Evolutionary conservation across 2,888 invertebrate species (phyloP).

Genomic region (Tetragonisca angustula): DNA sequence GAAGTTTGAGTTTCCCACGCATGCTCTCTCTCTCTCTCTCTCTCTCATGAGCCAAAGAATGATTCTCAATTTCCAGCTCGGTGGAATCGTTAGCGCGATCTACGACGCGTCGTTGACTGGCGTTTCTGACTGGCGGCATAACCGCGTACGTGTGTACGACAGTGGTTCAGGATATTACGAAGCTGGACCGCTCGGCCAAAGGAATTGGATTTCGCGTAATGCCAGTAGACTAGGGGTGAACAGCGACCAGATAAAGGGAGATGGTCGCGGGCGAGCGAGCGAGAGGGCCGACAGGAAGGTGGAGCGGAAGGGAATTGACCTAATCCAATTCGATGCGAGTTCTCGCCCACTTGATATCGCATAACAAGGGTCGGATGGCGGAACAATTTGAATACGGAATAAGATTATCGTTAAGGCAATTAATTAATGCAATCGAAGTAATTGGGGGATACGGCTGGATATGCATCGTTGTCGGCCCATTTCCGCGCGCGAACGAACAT

Average conservation of each 20-base stretch:
- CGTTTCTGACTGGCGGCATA: constrained; percentile 40
- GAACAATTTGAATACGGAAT: constrained; percentile 73
- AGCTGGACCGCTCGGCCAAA: constrained; percentile 57
- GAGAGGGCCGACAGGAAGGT: constrained; percentile 45
- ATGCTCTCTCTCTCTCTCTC: background rate
- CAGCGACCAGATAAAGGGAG: constrained; percentile 50
- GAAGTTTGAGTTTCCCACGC: background rate
- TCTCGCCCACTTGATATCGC: constrained; percentile 73
- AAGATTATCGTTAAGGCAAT: constrained; percentile 72
- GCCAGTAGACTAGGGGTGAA: constrained; percentile 50
- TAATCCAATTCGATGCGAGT: constrained; percentile 75
- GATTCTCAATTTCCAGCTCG: constrained; percentile 32
- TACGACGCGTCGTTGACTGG: constrained; percentile 32
- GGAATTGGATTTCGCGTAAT: constrained; percentile 74
- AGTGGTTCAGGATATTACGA: constrained; percentile 64
- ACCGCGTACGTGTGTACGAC: constrained; percentile 53
- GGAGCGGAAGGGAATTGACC: constrained; percentile 66
- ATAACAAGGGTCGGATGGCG: constrained; percentile 71
- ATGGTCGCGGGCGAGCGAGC: constrained; percentile 26
- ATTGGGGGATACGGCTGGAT: constrained; percentile 53
- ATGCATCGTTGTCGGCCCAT: constrained; percentile 27
- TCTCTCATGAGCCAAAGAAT: background rate
- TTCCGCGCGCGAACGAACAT: background rate
- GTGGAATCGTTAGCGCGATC: constrained; percentile 49
- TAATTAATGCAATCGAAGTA: constrained; percentile 70